Base-by-base conservation (phyloP, 2,888 invertebrate species). In the Dynastes hyllus region DNA sequence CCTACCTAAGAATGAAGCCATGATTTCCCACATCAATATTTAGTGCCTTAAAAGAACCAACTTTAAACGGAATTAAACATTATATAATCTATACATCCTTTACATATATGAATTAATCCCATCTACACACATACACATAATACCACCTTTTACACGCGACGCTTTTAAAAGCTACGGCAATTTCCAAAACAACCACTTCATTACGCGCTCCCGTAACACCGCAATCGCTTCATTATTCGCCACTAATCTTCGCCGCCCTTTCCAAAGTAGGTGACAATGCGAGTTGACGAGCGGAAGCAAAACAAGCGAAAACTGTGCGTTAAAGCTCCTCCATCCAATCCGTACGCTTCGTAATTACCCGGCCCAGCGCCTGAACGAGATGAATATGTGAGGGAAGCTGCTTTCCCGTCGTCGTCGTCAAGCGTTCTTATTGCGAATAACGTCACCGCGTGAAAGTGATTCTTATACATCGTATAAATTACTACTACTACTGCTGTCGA, bases 311-410 rank as follows among this genome's bases (percentile, higher is more conserved):
- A 80, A 65, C 37, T 50, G 77, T 66, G 77, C 67, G 77, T 75
- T 80, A 66, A 80, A 76, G 75, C 69, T 63, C 51, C 58, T 70
- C 51, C 58, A 71, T 76, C 40, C 61, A 66, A 66, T 76, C 71
- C 67, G 53, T 65, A 45, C 69, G 61, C 69, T 27, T 27, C 27
- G 51, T 69, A 69, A 83, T 83, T 83, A 81, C 82, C 80, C 55
- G 16, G 83, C 79, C 78, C 82, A 83, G 79, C 80, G 81, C 66
- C 45, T 82, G 83, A 83, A 80, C 65, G 81, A 82, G 83, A 84
- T 82, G 81, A 82, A 84, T 83, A 32, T 63, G 32, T 6, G 61
- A 40, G 61, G 27, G 61, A 70, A 58, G 55, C 45, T 11, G 45
- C 11, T 45, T 11, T 45, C 45, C 2, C 45, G 32, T 37, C 32